phyloP scores from a whole-genome alignment of 1,140 invertebrate genomes.

The Tyrophagus putrescentiae region DNA sequence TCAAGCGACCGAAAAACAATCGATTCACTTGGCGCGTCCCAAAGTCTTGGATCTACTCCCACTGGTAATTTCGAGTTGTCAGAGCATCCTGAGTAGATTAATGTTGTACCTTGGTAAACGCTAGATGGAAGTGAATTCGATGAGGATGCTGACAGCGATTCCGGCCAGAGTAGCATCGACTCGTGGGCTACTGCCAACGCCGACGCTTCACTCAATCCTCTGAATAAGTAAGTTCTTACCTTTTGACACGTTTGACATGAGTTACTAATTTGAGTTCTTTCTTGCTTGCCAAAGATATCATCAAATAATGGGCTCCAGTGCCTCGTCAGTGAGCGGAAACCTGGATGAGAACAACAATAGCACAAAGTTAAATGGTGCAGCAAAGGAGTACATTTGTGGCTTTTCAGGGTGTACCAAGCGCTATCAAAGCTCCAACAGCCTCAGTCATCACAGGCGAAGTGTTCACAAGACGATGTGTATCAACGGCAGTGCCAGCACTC shows the following conservation, averaged over 20 bases:
- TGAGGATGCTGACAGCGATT: conserved; percentile 23
- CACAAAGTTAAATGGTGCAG: conserved; percentile 30
- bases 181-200: conserved; percentile 19
- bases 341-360: neutral
- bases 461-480: conserved; percentile 40
- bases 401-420: conserved; percentile 68
- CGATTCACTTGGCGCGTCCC: conserved; percentile 28
- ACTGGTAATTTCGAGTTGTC: conserved; percentile 24
- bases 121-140: conserved; percentile 25
- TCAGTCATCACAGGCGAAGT: conserved; percentile 70
- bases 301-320: conserved; percentile 14
- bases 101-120: neutral
- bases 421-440: conserved; percentile 73
- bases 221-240: conserved; percentile 8
- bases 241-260: neutral
- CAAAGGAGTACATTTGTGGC: conserved; percentile 63
- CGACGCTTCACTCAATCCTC: neutral
- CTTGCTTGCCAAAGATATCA: neutral
- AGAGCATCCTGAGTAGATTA: neutral
- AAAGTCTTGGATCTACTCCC: conserved; percentile 29
- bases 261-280: neutral
- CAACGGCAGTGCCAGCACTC: neutral
- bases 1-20: conserved; percentile 25
- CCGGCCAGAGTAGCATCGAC: conserved; percentile 21
- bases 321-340: neutral